These are phyloP conservation scores for Clarias gariepinus DNA, from an alignment of 2,113 vertebrate genomes.

Conservation along the genomic window DNA sequence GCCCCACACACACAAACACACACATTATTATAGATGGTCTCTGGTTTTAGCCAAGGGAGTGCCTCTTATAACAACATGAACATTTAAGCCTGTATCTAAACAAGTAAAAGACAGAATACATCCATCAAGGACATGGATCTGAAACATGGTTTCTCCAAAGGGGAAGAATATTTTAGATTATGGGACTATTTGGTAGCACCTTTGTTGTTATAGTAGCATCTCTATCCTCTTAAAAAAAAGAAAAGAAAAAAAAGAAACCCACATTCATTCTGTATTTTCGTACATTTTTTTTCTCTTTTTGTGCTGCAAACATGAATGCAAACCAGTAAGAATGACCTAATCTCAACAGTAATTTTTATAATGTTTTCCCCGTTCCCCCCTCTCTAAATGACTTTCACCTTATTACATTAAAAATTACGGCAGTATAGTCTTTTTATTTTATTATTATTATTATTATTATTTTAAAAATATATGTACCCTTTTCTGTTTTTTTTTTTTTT, in stretches of 20 bases:
- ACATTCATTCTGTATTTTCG: slow-evolving; percentile 56
- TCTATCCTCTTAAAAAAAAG: slow-evolving; percentile 54
- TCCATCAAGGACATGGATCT: slow-evolving; percentile 54
- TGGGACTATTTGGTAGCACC: slow-evolving; percentile 63
- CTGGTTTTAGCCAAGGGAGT: slow-evolving; percentile 46
- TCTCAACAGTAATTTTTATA: slow-evolving; percentile 60
- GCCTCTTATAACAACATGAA: slow-evolving; percentile 48
- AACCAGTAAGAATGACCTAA: slow-evolving; percentile 61
- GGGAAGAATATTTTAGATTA: slow-evolving; percentile 62
- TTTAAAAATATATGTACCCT: slow-evolving; percentile 55
- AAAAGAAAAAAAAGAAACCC: too few species aligned
- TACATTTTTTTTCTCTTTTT: slow-evolving; percentile 62
- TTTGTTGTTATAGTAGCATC: slow-evolving; percentile 65
- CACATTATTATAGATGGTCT: slow-evolving; percentile 38
- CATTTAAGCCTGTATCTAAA: slow-evolving; percentile 48
- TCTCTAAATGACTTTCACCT: slow-evolving; percentile 51
- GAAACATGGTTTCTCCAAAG: slow-evolving; percentile 55
- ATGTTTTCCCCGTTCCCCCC: background rate
- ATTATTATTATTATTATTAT: background rate
- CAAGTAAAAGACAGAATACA: slow-evolving; percentile 35
- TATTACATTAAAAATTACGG: slow-evolving; percentile 61
- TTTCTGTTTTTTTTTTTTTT: slow-evolving; percentile 42
- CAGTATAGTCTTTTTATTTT: slow-evolving; percentile 66
- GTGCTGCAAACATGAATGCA: slow-evolving; percentile 60
- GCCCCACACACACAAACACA: background rate